phyloP scores from a whole-genome alignment of 2,888 invertebrate genomes.

The Drosophila diplacantha region DNA sequence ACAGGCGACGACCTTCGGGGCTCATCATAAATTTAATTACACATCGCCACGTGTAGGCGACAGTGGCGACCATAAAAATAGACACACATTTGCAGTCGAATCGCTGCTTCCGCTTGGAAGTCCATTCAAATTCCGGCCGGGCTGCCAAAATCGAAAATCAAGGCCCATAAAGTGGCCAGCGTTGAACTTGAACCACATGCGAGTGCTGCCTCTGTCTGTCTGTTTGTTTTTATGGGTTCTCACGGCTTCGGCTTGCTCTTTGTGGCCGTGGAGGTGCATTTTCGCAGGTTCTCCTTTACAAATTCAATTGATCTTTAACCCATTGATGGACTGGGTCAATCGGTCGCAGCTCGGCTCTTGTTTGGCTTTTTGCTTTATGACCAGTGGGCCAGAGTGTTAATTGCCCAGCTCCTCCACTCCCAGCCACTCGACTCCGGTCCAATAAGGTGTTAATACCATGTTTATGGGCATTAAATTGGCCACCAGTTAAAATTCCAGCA shows the following conservation, averaged over 20 bases:
- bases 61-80: constrained; percentile 51
- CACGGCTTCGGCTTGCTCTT: constrained; percentile 25
- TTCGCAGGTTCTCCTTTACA: not conserved
- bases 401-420: constrained; percentile 48
- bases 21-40: constrained; percentile 44
- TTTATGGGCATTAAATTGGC: constrained; percentile 67
- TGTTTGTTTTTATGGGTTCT: constrained; percentile 45
- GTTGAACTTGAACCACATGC: constrained; percentile 43
- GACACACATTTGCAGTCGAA: constrained; percentile 52
- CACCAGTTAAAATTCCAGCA: constrained; percentile 53
- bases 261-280: not conserved
- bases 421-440: constrained; percentile 16
- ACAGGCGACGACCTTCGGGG: constrained; percentile 22
- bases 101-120: constrained; percentile 17
- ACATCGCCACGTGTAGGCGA: constrained; percentile 31
- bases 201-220: not conserved
- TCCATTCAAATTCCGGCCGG: constrained; percentile 52
- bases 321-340: constrained; percentile 26
- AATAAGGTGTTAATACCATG: constrained; percentile 72
- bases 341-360: constrained; percentile 25
- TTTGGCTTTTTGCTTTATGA: constrained; percentile 41
- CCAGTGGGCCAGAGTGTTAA: constrained; percentile 69
- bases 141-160: constrained; percentile 31
- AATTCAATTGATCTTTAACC: constrained; percentile 21
- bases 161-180: constrained; percentile 43